phyloP scores from a whole-genome alignment of 2,888 invertebrate species.

The Scaptomyza caliginosa region DNA sequence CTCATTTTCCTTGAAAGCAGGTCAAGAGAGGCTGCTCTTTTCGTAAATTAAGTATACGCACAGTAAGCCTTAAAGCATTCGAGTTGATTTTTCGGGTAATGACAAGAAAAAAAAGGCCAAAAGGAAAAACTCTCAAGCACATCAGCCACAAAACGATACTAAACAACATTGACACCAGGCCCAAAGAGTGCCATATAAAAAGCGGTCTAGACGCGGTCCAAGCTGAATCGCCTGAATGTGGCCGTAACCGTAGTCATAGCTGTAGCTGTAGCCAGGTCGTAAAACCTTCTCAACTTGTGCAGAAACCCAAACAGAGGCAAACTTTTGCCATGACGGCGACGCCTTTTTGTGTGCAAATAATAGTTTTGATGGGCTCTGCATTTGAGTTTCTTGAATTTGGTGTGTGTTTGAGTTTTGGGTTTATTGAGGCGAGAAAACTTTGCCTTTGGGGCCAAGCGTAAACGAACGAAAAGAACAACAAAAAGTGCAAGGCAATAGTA shows the following conservation, averaged over 20 bases:
- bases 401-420: slow-evolving; percentile 18
- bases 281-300: slow-evolving; percentile 39
- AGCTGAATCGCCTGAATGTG: slow-evolving; percentile 23
- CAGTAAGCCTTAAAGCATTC: slow-evolving; percentile 9
- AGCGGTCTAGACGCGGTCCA: slow-evolving; percentile 64
- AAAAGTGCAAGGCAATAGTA: slow-evolving; percentile 25
- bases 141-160: slow-evolving; percentile 49
- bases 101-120: slow-evolving; percentile 1
- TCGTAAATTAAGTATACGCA: slow-evolving; percentile 25
- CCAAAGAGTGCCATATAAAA: slow-evolving; percentile 62
- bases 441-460: slow-evolving; percentile 14
- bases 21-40: not conserved
- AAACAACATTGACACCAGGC: slow-evolving; percentile 72
- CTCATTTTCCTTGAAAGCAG: no score
- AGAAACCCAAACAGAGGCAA: slow-evolving; percentile 5
- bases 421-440: slow-evolving; percentile 27
- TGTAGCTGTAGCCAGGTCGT: slow-evolving; percentile 35
- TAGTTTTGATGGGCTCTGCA: slow-evolving; percentile 35
- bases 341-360: slow-evolving; percentile 40
- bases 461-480: slow-evolving; percentile 18
- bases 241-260: not conserved
- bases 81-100: slow-evolving; percentile 52
- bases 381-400: slow-evolving; percentile 10
- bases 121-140: slow-evolving; percentile 26
- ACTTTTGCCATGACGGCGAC: slow-evolving; percentile 33